Conservation (phyloP, 2,113 vertebrate species). For the Cololabis saira region DNA sequence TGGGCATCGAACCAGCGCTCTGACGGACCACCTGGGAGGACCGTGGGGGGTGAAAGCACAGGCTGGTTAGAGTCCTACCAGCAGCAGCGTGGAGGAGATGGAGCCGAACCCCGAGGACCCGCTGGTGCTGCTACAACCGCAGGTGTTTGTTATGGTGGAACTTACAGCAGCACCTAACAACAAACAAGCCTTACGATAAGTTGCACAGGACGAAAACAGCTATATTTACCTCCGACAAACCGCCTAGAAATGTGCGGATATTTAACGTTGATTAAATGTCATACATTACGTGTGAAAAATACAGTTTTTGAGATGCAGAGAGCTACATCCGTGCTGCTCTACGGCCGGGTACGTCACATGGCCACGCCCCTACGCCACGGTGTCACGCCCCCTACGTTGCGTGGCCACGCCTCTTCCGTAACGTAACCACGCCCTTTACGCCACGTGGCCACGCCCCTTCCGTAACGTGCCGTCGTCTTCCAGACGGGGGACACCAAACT, state of each 20-base stretch:
- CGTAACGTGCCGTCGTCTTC: no score
- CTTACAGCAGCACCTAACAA: no score
- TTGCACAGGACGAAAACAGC: no score
- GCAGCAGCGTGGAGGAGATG: neutral
- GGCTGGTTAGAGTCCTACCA: constrained; percentile 1
- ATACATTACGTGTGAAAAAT: constrained; percentile 23
- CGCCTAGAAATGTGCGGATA: neutral
- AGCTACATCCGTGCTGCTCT: constrained; percentile 11
- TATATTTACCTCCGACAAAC: no score
- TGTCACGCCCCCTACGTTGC: no score
- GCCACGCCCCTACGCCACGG: constrained; percentile 31
- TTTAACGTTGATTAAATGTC: constrained; percentile 1
- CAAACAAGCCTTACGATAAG: no score
- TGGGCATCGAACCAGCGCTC: constrained; percentile 89
- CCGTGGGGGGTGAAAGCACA: constrained; percentile 8
- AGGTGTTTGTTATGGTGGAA: no score
- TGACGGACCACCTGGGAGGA: constrained; percentile 28
- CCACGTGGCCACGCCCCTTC: no score
- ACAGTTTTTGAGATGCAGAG: constrained; percentile 1
- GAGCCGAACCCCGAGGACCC: no score
- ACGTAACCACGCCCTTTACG: constrained; percentile 48
- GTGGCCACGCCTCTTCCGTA: no score
- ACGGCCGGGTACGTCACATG: constrained; percentile 9
- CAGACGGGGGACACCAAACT: neutral
- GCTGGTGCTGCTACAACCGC: no score